Conservation (phyloP, 2,797 vertebrate genomes). For the Darevskia mixta region DNA sequence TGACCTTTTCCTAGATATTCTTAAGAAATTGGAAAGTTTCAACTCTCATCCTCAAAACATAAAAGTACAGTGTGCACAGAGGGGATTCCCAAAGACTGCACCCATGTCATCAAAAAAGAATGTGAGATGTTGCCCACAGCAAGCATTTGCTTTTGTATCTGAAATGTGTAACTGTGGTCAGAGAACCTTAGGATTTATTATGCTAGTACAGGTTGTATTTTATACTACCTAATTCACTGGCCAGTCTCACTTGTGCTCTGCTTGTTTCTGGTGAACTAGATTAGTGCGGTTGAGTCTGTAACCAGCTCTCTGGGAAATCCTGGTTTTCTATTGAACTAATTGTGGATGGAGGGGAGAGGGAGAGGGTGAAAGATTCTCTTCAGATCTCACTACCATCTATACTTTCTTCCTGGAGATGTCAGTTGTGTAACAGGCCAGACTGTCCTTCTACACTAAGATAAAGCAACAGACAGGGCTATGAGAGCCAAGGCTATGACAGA, state of each 20-base stretch:
- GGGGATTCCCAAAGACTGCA: neutral
- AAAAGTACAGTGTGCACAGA: neutral
- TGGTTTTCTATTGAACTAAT: constrained; percentile 1
- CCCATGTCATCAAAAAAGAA: neutral
- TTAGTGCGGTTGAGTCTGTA: neutral
- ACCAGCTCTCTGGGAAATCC: constrained; percentile 26
- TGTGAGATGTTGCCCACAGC: neutral
- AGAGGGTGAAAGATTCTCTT: neutral
- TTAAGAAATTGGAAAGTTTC: no score
- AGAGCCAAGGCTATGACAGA: constrained; percentile 41
- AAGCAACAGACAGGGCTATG: constrained; percentile 12
- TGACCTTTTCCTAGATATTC: no score
- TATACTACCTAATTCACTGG: neutral
- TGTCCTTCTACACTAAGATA: constrained; percentile 49
- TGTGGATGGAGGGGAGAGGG: neutral
- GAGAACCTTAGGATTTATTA: neutral
- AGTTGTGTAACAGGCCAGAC: neutral
- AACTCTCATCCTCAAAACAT: no score
- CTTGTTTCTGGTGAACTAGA: neutral
- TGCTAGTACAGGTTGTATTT: neutral
- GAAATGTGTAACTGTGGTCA: neutral
- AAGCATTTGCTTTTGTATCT: neutral
- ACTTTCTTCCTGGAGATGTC: constrained; percentile 39
- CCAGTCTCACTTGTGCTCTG: neutral
- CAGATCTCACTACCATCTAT: neutral